These are phyloP conservation scores for Paracentrotus lividus DNA, from an alignment of 53 echinoderm and acorn worm genomes.

Conservation along the genomic window DNA sequence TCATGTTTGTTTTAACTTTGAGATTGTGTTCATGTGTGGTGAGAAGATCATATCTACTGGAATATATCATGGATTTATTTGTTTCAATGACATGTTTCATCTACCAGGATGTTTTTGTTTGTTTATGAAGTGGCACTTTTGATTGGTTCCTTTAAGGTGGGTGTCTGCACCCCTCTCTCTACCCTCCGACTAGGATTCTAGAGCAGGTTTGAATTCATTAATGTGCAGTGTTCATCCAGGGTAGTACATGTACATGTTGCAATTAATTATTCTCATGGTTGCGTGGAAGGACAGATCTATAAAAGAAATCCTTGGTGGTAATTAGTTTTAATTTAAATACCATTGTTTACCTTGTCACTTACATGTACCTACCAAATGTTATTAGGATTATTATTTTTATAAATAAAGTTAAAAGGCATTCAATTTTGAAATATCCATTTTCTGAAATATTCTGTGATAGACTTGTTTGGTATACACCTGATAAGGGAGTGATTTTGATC, in stretches of 20 bases:
- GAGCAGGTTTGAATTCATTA: slow-evolving; percentile 31
- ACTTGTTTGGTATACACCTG: too few species aligned
- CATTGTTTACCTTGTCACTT: background rate
- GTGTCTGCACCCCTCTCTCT: background rate
- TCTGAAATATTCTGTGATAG: too few species aligned
- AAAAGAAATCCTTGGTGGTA: background rate
- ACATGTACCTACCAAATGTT: too few species aligned
- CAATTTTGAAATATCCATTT: background rate
- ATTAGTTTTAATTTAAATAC: background rate
- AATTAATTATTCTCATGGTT: background rate
- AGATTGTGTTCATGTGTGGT: background rate
- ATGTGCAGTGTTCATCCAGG: background rate
- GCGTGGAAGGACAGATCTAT: background rate
- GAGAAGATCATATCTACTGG: background rate
- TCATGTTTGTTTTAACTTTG: background rate
- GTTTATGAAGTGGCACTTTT: background rate
- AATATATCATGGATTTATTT: background rate
- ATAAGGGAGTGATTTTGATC: too few species aligned
- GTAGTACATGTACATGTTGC: background rate
- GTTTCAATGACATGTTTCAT: background rate
- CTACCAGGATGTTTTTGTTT: background rate
- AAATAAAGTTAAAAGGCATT: too few species aligned
- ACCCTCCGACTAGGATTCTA: background rate
- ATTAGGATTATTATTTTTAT: too few species aligned
- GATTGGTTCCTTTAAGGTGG: background rate